Base-by-base conservation (phyloP, 2,888 invertebrate species). In the Eledona agricola region DNA sequence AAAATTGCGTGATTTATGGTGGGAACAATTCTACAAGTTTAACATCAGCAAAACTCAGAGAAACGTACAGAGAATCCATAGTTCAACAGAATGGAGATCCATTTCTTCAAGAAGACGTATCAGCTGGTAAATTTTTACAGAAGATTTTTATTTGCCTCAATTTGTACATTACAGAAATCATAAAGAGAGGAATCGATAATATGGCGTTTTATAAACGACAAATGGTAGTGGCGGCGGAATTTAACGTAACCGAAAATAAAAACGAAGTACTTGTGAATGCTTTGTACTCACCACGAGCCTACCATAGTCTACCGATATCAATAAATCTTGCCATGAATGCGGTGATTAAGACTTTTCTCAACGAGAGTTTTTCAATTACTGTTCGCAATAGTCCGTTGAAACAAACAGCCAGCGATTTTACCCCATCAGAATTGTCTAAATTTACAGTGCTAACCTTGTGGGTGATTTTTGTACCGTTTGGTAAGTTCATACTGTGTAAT, bases 291-390 rank as follows among this genome's bases (percentile, higher is more conserved):
- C 70, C 72, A 35, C 75, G 76, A 52, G 78, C 81, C 1, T 60
- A 77, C 5, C 83, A 83, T 55, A 79, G 80, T 32, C 76, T 79
- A 1, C 80, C 81, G 1, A 78, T 80, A 42, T 73, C 81, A 1
- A 53, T 81, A 2, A 82, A 83, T 67, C 58, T 81, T 19, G 57
- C 81, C 1, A 77, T 78, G 56, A 80, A 80, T 55, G 67, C 77
- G 1, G 60, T 81, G 29, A 65, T 79, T 3, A 77, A 78, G 64
- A 56, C 64, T 15, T 40, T 67, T 3, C 55, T 70, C 20, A 71
- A 70, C 1, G 65, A 70, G n/a, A 46, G 17, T 9, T 70, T 72
- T 58, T 69, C 70, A 0, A 78, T 79, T 43, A 54, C 61, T 1
- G 53, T 65, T 0, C 60, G 62, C 3, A 76, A 74, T 53, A 68